A percentile compares a stretch with the other conserved stretches of the same genome.
Conservation (phyloP, 2,888 invertebrate species). For the Cylindroiulus punctatus region DNA sequence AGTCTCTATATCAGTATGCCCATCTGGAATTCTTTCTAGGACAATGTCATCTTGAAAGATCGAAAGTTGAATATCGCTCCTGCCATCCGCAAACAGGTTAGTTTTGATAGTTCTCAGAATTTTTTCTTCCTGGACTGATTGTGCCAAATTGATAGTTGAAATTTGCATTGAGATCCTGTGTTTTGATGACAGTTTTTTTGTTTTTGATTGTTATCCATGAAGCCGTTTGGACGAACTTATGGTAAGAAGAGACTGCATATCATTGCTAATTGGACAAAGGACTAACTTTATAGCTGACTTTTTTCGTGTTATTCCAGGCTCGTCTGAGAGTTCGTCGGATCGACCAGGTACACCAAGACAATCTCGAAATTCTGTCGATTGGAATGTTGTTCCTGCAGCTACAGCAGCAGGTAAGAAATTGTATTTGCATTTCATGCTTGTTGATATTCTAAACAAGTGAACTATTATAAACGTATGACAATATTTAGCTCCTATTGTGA, state of each 20-base stretch:
- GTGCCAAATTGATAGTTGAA: background rate
- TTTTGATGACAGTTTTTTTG: conserved; percentile 11
- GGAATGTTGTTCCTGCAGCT: conserved; percentile 46
- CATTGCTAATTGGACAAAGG: too few species aligned
- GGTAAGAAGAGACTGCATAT: conserved; percentile 44
- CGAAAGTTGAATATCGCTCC: conserved; percentile 86
- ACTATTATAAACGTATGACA: too few species aligned
- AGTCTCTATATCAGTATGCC: conserved; percentile 27
- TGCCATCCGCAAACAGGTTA: conserved; percentile 83
- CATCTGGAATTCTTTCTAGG: conserved; percentile 67
- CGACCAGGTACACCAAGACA: conserved; percentile 12
- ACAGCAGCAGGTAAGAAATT: conserved; percentile 42
- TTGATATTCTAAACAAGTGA: too few species aligned
- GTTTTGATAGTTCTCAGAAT: conserved; percentile 39
- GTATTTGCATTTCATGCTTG: too few species aligned
- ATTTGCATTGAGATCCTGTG: background rate
- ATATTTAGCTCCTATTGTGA: too few species aligned
- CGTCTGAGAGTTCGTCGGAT: conserved; percentile 35
- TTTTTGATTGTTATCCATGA: background rate
- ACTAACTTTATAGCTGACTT: background rate
- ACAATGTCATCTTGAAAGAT: conserved; percentile 80
- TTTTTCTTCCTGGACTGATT: background rate
- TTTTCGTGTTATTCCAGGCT: conserved; percentile 16
- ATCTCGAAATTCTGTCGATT: conserved; percentile 47
- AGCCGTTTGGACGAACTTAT: conserved; percentile 51